These are phyloP conservation scores for Pseudomyrmex concolor DNA, from an alignment of 1,140 invertebrate species.

Conservation along the genomic window DNA sequence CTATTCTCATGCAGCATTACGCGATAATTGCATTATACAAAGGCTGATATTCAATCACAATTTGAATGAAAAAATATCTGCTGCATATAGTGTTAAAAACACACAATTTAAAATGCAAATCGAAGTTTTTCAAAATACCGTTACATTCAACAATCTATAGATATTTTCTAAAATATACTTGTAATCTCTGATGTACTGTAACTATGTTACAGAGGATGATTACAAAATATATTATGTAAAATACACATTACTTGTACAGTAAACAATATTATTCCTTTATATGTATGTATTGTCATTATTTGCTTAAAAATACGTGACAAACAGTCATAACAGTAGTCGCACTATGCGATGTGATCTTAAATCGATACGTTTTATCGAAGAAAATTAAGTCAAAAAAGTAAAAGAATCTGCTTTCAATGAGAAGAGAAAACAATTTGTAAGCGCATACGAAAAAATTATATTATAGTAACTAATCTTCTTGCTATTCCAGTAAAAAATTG, in stretches of 20 bases:
- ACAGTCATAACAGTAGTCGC: no score
- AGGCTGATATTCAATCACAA: background rate
- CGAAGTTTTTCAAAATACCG: background rate
- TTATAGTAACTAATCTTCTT: no score
- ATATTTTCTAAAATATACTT: slow-evolving; percentile 9
- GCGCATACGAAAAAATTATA: no score
- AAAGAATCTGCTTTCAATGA: background rate
- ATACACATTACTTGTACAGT: background rate
- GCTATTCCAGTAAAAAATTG: no score
- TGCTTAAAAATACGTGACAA: slow-evolving; percentile 3
- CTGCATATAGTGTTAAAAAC: background rate
- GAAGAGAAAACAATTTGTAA: background rate
- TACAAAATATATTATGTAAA: background rate
- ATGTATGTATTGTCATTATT: slow-evolving; percentile 7
- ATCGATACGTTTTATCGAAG: background rate
- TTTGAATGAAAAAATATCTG: background rate
- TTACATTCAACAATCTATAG: background rate
- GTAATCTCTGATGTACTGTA: background rate
- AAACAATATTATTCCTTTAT: slow-evolving; percentile 29
- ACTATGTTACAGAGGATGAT: background rate
- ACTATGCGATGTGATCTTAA: background rate
- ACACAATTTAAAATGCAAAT: background rate
- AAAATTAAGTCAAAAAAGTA: background rate
- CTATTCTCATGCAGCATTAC: background rate
- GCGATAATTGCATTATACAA: slow-evolving; percentile 38